phyloP scores from a whole-genome alignment of 2,797 vertebrate species.

The Diceros bicornis region DNA sequence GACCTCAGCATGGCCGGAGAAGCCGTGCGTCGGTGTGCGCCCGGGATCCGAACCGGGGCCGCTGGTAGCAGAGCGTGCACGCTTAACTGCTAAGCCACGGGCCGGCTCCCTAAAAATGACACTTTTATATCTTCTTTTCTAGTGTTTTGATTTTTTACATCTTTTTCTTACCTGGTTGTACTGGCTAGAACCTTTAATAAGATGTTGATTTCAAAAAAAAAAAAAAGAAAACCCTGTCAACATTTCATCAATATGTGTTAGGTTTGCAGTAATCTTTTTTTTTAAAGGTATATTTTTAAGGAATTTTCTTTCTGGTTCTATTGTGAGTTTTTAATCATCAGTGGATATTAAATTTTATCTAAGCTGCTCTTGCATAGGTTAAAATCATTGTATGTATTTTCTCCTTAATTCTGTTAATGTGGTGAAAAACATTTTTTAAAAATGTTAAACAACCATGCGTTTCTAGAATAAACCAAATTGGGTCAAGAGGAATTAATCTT shows the following conservation, averaged over 20 bases:
- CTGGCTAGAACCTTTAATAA: not conserved
- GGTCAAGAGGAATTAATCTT: not conserved
- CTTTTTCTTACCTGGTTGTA: not conserved
- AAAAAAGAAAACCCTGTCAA: not conserved
- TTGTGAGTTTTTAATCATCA: conserved; percentile 35
- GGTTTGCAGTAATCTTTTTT: not conserved
- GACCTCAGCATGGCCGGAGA: no score
- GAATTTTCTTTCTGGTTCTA: conserved; percentile 8
- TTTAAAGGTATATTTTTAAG: conserved; percentile 13
- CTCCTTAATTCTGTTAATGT: not conserved
- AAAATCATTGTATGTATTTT: not conserved
- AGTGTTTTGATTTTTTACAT: not conserved
- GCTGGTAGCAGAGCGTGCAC: no score
- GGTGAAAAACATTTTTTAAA: not conserved
- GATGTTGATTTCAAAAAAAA: not conserved
- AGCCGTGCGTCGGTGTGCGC: no score
- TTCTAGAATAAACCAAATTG: not conserved
- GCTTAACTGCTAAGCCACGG: no score
- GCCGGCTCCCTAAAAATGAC: not conserved
- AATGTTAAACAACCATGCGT: not conserved
- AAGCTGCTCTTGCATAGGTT: not conserved
- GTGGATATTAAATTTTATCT: not conserved
- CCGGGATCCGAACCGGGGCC: no score
- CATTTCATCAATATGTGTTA: not conserved
- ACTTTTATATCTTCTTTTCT: conserved; percentile 1